phyloP scores from a whole-genome alignment of 2,888 invertebrate species.

The Luperina testacea region DNA sequence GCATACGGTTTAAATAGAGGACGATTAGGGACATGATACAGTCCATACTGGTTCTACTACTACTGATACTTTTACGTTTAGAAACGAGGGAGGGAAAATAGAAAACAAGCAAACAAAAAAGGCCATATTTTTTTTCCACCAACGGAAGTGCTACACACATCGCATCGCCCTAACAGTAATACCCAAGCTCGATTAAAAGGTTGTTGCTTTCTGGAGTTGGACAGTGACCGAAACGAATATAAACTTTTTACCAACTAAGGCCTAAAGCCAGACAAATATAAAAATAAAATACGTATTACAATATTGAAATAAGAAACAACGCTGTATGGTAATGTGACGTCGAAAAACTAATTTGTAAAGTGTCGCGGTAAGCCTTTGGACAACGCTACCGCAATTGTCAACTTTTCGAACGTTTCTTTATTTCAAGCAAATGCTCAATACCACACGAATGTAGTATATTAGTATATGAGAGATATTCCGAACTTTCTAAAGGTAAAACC shows the following conservation, averaged over 20 bases:
- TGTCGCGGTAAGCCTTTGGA: conserved; percentile 53
- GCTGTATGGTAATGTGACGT: conserved; percentile 8
- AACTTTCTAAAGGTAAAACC: not conserved
- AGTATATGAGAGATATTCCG: not conserved
- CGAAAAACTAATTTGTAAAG: conserved; percentile 46
- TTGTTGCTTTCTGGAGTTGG: not conserved
- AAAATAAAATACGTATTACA: conserved; percentile 45
- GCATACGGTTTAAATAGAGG: conserved; percentile 56
- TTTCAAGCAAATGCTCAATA: conserved; percentile 28
- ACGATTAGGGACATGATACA: conserved; percentile 58
- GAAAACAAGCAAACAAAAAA: not conserved
- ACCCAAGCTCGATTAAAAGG: not conserved
- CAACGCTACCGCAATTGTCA: conserved; percentile 41
- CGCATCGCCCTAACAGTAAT: not conserved
- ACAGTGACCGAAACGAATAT: not conserved
- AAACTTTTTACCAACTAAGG: not conserved
- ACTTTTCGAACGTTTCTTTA: conserved; percentile 35
- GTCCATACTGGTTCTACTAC: conserved; percentile 25
- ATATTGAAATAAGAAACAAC: conserved; percentile 42
- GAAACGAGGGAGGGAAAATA: not conserved
- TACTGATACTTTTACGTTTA: conserved; percentile 20
- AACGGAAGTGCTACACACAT: not conserved
- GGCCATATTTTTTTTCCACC: not conserved
- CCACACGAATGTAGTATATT: not conserved
- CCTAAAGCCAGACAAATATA: conserved; percentile 37